phyloP scores from a whole-genome alignment of 2,888 invertebrate genomes.

The Drosophila affinis region DNA sequence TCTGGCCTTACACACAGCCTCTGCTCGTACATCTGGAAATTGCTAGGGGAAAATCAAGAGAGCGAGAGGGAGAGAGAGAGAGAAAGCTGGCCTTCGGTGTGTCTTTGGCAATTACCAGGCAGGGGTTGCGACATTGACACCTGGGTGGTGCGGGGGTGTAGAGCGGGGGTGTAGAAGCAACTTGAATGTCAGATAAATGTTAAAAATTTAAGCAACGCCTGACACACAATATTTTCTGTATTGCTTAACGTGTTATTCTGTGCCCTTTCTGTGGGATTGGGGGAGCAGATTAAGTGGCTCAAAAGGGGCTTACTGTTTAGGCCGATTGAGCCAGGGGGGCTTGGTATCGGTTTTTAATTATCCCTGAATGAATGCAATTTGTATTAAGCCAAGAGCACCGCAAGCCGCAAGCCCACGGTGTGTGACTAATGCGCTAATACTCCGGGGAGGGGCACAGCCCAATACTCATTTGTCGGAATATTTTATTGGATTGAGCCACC shows the following conservation, averaged over 20 bases:
- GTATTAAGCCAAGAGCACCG: slow-evolving; percentile 57
- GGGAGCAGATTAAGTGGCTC: slow-evolving; percentile 19
- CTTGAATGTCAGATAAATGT: slow-evolving; percentile 21
- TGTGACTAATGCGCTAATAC: slow-evolving; percentile 63
- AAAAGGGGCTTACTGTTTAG: slow-evolving; percentile 6
- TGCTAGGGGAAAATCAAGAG: slow-evolving; percentile 50
- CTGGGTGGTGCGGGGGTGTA: slow-evolving; percentile 30
- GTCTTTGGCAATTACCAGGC: slow-evolving; percentile 62
- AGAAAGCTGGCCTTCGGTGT: slow-evolving; percentile 37
- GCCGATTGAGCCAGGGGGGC: neutral
- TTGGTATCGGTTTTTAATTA: slow-evolving; percentile 71
- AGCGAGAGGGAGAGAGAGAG: slow-evolving; percentile 2
- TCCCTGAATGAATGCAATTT: slow-evolving; percentile 64
- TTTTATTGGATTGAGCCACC: slow-evolving; percentile 58
- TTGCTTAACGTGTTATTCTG: neutral
- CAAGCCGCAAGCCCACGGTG: slow-evolving; percentile 31
- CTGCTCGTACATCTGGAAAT: slow-evolving; percentile 59
- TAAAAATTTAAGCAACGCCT: slow-evolving; percentile 60
- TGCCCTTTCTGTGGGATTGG: neutral
- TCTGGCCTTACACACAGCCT: slow-evolving; percentile 26
- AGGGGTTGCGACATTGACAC: slow-evolving; percentile 63
- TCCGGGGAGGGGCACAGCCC: slow-evolving; percentile 5
- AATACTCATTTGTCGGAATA: slow-evolving; percentile 41
- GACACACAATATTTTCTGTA: slow-evolving; percentile 41
- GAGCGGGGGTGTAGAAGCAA: neutral